Base-by-base conservation (phyloP, 2,797 vertebrate genomes). In the Babyrousa celebensis region DNA sequence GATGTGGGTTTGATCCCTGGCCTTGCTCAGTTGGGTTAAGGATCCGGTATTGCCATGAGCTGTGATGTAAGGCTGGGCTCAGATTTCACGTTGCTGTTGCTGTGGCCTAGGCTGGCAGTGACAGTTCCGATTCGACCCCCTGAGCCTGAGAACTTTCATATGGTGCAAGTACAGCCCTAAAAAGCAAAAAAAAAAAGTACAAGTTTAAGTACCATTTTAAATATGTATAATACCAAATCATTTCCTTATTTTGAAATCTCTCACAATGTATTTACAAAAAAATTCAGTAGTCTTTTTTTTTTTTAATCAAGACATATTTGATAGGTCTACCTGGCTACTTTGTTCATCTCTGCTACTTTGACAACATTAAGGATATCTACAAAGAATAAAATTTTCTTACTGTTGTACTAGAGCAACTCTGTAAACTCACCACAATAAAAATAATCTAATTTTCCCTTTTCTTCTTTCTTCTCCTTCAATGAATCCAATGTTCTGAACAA, bases 351-450 rank as follows among this genome's bases (percentile, higher is more conserved):
- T n/a, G 29, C 40, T 70, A 85, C 14, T 29, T 89, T 79, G 3
- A 71, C 63, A 72, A 63, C 88, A n/a, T 62, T 54, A 21, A 82
- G 6, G 3, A 58, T 25, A 40, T 7, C 16, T 85, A 20, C 10
- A 85, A n/a, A 80, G 1, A 52, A 90, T 40, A 84, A 85, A 85
- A 32, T 78, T 63, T 83, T 92, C 17, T 88, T 72, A 8, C 12
- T 48, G 5, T 58, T 84, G 9, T 27, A 32, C 4, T 78, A 29
- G 11, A 43, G 4, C 17, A 10, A 71, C 3, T 67, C 27, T 5
- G 72, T 43, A 68, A 82, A 83, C 40, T 65, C 90, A 83, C 15
- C 3, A 29, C 11, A 86, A 27, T 36, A 70, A 0, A 71, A 94
- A 95, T 48, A 80, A 85, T 36, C 8, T n/a, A 52, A 32, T 48